A percentile compares a stretch with the other conserved stretches of the same genome.
These are phyloP conservation scores for Sardinella longiceps DNA, from an alignment of 2,797 vertebrate species.

Conservation along the genomic window DNA sequence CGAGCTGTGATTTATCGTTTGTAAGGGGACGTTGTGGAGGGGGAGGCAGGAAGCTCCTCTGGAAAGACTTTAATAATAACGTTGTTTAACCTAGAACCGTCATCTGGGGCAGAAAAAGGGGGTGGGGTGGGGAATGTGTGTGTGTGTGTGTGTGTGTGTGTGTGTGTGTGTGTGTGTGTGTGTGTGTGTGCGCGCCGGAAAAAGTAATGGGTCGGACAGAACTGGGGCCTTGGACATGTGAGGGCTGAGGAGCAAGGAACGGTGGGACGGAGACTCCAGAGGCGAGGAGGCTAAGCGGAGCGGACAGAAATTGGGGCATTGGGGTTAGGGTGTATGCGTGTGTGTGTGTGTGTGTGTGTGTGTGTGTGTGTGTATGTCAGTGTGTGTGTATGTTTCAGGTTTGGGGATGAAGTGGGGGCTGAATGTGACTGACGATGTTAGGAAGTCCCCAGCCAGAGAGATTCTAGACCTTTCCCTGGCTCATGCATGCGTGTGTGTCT, in stretches of 20 bases:
- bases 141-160: no score
- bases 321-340: conserved; percentile 13
- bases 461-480: no score
- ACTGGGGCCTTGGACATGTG: conserved; percentile 65
- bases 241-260: conserved; percentile 41
- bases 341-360: conserved; percentile 47
- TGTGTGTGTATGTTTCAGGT: conserved; percentile 38
- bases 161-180: no score
- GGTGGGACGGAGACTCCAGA: conserved; percentile 43
- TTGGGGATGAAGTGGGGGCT: not conserved
- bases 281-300: conserved; percentile 48
- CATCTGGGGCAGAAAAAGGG: conserved; percentile 62
- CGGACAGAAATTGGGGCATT: conserved; percentile 28
- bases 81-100: conserved; percentile 77
- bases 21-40: conserved; percentile 62
- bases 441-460: not conserved
- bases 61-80: conserved; percentile 74
- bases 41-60: conserved; percentile 61
- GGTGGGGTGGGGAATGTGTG: conserved; percentile 59
- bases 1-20: conserved; percentile 72
- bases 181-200: conserved; percentile 57
- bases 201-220: conserved; percentile 70
- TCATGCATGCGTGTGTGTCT: conserved; percentile 18
- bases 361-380: no score
- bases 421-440: not conserved